A percentile compares a stretch with the other conserved stretches of the same genome.
Conservation (phyloP, 64 coral and sea anemone genomes). For the Anthopleura sola region DNA sequence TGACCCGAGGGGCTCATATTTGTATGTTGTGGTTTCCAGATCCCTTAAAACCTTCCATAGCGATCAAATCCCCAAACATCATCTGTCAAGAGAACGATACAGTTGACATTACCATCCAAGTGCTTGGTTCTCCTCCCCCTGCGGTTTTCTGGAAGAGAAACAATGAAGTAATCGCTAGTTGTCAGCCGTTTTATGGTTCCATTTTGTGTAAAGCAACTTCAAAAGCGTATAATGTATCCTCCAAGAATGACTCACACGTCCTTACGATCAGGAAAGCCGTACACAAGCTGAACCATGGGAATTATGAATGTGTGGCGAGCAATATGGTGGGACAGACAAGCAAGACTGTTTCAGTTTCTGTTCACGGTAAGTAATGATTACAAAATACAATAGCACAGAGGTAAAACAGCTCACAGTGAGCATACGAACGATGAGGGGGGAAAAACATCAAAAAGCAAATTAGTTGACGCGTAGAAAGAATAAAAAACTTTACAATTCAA, state of each 20-base stretch:
- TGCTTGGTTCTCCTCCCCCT: slow-evolving; percentile 13
- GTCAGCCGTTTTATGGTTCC: slow-evolving; percentile 5
- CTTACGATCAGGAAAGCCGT: neutral
- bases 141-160: slow-evolving; percentile 21
- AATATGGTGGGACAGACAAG: slow-evolving; percentile 28
- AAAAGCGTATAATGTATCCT: neutral
- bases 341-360: neutral
- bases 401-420: too few relatives aligned
- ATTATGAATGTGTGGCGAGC: slow-evolving; percentile 4
- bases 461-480: too few relatives aligned
- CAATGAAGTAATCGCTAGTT: slow-evolving; percentile 2
- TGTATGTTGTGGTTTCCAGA: neutral
- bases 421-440: neutral
- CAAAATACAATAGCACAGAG: neutral
- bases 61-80: neutral
- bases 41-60: neutral
- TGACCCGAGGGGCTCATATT: too few relatives aligned
- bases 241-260: neutral
- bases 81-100: slow-evolving; percentile 14
- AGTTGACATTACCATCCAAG: neutral
- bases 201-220: slow-evolving; percentile 1
- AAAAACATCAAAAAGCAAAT: too few relatives aligned
- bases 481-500: too few relatives aligned
- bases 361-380: slow-evolving; percentile 16
- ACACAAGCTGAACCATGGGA: neutral